phyloP scores from a whole-genome alignment of 1,140 invertebrate species.

The Ctenoplectra terminalis region DNA sequence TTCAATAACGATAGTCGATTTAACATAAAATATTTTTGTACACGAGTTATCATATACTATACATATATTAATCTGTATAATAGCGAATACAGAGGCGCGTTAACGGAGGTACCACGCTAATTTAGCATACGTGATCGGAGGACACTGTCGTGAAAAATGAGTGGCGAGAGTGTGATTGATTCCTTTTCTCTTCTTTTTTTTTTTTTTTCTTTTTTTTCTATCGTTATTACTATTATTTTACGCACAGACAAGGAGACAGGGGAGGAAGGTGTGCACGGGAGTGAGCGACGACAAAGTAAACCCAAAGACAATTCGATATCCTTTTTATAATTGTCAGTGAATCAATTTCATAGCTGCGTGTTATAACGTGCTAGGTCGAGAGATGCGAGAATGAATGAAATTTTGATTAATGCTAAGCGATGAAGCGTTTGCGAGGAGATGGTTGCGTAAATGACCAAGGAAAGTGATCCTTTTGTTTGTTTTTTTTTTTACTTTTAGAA shows the following conservation, averaged over 20 bases:
- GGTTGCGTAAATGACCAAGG: neutral
- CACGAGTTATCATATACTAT: constrained; percentile 51
- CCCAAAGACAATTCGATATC: constrained; percentile 33
- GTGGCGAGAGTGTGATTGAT: no score
- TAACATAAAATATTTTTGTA: constrained; percentile 68
- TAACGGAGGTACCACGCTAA: neutral
- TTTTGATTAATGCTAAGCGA: neutral
- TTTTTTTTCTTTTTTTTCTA: neutral
- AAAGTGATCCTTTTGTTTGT: neutral
- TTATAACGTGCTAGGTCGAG: no score
- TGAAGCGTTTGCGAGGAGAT: neutral
- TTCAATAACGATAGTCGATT: constrained; percentile 58
- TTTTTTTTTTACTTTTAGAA: no score
- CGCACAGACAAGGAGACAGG: neutral
- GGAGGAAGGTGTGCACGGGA: no score
- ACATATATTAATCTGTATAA: constrained; percentile 19
- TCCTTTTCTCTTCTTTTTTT: no score
- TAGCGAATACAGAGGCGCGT: constrained; percentile 5
- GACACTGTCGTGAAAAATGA: neutral
- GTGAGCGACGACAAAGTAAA: neutral
- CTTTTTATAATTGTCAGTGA: neutral
- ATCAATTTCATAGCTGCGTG: neutral
- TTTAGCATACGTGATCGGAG: neutral
- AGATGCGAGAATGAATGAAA: neutral
- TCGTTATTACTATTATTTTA: constrained; percentile 13